Percentiles rank a stretch among this genome's conserved stretches.
Evolutionary conservation across 2,797 vertebrate genomes (phyloP).

Genomic region (Lepus townsendii): DNA sequence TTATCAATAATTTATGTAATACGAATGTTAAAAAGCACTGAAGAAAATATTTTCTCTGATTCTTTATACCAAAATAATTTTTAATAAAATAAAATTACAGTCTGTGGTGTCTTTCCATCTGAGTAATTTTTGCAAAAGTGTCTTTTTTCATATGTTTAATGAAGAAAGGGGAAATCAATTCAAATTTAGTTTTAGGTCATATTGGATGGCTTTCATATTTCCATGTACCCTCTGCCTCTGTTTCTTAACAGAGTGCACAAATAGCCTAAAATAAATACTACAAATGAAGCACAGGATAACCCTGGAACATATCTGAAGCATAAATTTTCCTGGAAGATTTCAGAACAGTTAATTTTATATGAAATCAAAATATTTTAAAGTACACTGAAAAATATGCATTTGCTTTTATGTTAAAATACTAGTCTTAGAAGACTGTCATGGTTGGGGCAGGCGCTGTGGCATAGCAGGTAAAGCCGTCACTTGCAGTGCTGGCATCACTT

Average conservation of each 20-base stretch:
- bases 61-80: background rate
- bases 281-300: background rate
- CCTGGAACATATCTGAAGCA: no score
- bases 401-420: background rate
- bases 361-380: background rate
- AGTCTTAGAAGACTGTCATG: background rate
- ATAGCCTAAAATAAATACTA: background rate
- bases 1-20: background rate
- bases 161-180: background rate
- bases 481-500: no score
- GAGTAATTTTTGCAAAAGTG: background rate
- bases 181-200: background rate
- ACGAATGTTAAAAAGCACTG: background rate
- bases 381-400: background rate
- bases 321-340: background rate
- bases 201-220: background rate
- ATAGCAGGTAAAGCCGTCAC: no score
- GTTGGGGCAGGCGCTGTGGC: no score
- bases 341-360: background rate
- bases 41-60: background rate
- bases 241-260: background rate
- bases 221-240: background rate
- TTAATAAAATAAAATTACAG: background rate
- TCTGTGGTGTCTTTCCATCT: background rate
- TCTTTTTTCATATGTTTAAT: background rate